Conservation (phyloP, 2,888 invertebrate species). For the Chorisops tibialis region DNA sequence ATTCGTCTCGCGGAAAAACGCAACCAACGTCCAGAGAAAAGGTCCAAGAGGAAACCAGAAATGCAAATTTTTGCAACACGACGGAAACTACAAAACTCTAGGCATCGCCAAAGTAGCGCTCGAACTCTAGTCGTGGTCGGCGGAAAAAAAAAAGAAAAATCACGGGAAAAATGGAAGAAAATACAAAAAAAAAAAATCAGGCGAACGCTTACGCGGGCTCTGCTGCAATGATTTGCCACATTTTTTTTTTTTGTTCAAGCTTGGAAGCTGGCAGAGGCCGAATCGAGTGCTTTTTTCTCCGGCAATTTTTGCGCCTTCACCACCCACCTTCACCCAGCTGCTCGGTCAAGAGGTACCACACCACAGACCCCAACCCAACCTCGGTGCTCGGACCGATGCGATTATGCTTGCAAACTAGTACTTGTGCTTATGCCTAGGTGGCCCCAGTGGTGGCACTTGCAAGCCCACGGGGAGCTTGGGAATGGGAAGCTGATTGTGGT, state of each 20-base stretch:
- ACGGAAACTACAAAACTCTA: conserved; percentile 17
- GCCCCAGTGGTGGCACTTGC: not conserved
- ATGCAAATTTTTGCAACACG: conserved; percentile 34
- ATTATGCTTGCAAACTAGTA: not conserved
- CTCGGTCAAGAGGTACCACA: conserved; percentile 20
- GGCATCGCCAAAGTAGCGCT: conserved; percentile 4
- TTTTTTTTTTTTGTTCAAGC: no score
- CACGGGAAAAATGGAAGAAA: conserved; percentile 16
- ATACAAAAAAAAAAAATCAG: conserved; percentile 10
- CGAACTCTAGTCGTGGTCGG: not conserved
- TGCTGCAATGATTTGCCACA: conserved; percentile 33
- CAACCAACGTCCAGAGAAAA: conserved; percentile 28
- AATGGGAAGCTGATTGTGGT: conserved; percentile 22
- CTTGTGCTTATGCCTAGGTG: not conserved
- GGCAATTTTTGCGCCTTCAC: conserved; percentile 2
- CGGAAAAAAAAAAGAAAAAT: conserved; percentile 6
- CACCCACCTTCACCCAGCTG: conserved; percentile 2
- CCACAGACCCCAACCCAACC: conserved; percentile 9
- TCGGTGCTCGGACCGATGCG: not conserved
- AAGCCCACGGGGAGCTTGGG: not conserved
- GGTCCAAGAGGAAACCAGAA: conserved; percentile 32
- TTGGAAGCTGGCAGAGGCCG: conserved; percentile 27
- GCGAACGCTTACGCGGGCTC: conserved; percentile 22
- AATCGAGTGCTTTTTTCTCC: conserved; percentile 16
- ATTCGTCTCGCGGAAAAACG: conserved; percentile 34